Percentiles rank a stretch among this genome's conserved stretches.
phyloP scores from a whole-genome alignment of 2,113 vertebrate genomes.

The Siniperca knerii region DNA sequence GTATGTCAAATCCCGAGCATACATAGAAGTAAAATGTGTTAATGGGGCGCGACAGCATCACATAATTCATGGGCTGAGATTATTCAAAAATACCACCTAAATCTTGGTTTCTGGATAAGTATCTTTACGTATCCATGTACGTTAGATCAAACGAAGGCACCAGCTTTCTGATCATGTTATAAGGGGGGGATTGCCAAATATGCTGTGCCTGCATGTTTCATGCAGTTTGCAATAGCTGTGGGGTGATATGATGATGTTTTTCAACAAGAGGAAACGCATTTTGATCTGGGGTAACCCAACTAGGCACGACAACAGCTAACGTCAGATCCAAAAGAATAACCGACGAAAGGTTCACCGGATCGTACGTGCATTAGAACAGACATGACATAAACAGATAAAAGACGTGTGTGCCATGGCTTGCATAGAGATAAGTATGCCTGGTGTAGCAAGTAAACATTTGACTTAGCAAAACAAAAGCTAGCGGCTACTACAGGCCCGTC shows the following conservation, averaged over 20 bases:
- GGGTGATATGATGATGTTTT: not conserved
- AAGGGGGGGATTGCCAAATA: not conserved
- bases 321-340: not conserved
- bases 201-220: not conserved
- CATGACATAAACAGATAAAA: rapidly evolving
- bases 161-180: not conserved
- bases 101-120: not conserved
- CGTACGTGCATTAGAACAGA: not conserved
- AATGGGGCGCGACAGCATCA: not conserved
- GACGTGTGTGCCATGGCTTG: not conserved
- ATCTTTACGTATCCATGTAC: not conserved
- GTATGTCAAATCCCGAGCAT: not conserved
- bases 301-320: not conserved
- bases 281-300: not conserved
- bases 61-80: not conserved
- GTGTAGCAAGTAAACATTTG: conserved; percentile 9
- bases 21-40: not conserved
- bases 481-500: conserved; percentile 50
- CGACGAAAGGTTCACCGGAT: not conserved
- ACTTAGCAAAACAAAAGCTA: conserved; percentile 38
- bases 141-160: not conserved
- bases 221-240: not conserved
- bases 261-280: not conserved
- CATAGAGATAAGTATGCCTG: not conserved
- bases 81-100: not conserved